Percentiles rank a stretch among this genome's conserved stretches.
Conservation (phyloP, 1,140 invertebrate species). For the Delia radicum region DNA sequence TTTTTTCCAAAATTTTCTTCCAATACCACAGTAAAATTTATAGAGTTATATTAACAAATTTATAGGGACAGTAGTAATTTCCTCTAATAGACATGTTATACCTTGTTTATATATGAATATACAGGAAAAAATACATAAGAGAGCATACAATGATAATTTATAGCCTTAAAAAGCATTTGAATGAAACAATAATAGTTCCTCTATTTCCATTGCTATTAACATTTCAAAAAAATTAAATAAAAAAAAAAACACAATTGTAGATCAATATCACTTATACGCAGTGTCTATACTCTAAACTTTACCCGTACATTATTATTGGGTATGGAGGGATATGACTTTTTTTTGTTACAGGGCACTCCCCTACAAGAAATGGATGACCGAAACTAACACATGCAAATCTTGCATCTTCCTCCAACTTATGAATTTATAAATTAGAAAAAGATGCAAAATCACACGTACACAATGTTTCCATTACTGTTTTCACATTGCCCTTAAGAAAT, state of each 20-base stretch:
- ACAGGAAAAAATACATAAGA: not conserved
- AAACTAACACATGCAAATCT: no score
- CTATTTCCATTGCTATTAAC: not conserved
- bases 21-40: not conserved
- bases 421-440: no score
- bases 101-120: not conserved
- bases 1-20: no score
- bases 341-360: no score
- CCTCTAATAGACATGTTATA: not conserved
- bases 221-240: no score
- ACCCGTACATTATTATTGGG: constrained; percentile 9
- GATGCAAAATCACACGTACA: no score
- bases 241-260: no score
- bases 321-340: no score
- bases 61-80: not conserved
- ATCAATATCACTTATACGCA: constrained; percentile 21
- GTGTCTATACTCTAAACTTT: not conserved
- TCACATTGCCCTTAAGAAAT: no score
- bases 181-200: not conserved
- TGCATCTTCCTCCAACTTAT: no score
- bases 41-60: not conserved
- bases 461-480: no score
- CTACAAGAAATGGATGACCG: no score
- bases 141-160: not conserved
- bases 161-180: not conserved